Evolutionary conservation across 2,113 vertebrate genomes (phyloP), one percentile per base, ranked within the genome.

Genomic region (Thymallus thymallus): DNA sequence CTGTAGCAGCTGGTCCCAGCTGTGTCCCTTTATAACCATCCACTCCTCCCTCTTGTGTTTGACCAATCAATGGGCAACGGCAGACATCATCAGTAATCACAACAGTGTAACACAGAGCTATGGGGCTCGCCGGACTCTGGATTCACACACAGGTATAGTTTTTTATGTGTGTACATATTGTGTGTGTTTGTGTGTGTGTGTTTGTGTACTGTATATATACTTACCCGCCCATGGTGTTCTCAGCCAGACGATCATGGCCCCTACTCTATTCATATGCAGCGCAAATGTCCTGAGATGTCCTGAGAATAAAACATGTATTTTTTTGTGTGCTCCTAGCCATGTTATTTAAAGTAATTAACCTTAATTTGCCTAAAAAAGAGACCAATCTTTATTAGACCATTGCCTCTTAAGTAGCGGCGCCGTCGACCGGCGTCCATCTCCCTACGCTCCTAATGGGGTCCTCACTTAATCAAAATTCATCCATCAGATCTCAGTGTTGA

Each of bases 381-480:
- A 88, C 93, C 95, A 95, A 95, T 96, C 95, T 95, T 95, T 95
- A 94, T 95, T 94, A 95, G 95, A 94, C 95, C 94, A 92, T 92
- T 94, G 94, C 93, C 93, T 96, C 95, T 96, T 95, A 96, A 96
- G 94, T 94, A 92, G 93, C 93, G 93, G 91, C 94, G 92, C 90
- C 92, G 90, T 93, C 88, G 91, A 91, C 91, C 88, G 86, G 93
- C 92, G 94, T 94, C 95, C 93, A 92, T 94, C 94, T 96, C 96
- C 95, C 96, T 92, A 85, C 81, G 95, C 96, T 96, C 94, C 94
- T 96, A 96, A 98, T 96, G 95, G 95, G 90, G 95, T 94, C 95
- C 96, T 94, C 88, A 95, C 95, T 99, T 99, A 99, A 99, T 99
- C 96, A 99, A 98, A 97, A 97, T 96, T 96, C 96, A 99, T 96